Evolutionary conservation across 2,797 vertebrate genomes (phyloP), one percentile per base, ranked within the genome.

Genomic region (Macropus fuliginosus): DNA sequence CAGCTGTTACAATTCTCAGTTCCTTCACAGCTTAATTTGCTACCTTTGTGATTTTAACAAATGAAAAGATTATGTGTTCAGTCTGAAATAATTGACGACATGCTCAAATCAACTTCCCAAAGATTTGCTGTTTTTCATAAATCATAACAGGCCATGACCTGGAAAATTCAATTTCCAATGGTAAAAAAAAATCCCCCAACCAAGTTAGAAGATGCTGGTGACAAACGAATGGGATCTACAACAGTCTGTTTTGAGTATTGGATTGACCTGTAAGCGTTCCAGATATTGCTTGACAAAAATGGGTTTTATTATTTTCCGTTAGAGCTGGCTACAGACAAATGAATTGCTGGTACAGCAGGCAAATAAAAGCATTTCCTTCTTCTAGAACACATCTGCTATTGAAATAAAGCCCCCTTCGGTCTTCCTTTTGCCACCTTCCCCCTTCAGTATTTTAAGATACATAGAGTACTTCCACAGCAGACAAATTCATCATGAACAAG

Each of bases 301-400:
- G 96, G 97, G 96, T 98, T 99, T 99, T 98, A 99, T 99, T 98
- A 98, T 98, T 99, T 98, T 98, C 98, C 98, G 98, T 98, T 98
- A 98, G 97, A 97, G 98, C 96, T 97, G 98, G 98, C 97, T 13
- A 0, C 98, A 98, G 98, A 97, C 98, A 98, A 98, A 98, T 98
- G 98, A 98, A 98, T 94, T 11, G 92, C 96, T 95, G 92, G 97
- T 97, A 97, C 98, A 97, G 97, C 95, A 95, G 98, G 98, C 98
- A 98, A 98, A 98, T 98, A 98, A 98, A 98, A 97, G 96, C 95
- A 97, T 98, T 98, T 98, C 97, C 97, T 95, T 98, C 92, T 96
- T 97, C 92, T 90, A 95, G 92, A 98, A n/a, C 98, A 91, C 95
- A 98, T 98, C 96, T 94, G 95, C 97, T 94, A 98, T 93, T 96